phyloP scores from a whole-genome alignment of 2,888 invertebrate genomes.

The Nomada ruficornis region DNA sequence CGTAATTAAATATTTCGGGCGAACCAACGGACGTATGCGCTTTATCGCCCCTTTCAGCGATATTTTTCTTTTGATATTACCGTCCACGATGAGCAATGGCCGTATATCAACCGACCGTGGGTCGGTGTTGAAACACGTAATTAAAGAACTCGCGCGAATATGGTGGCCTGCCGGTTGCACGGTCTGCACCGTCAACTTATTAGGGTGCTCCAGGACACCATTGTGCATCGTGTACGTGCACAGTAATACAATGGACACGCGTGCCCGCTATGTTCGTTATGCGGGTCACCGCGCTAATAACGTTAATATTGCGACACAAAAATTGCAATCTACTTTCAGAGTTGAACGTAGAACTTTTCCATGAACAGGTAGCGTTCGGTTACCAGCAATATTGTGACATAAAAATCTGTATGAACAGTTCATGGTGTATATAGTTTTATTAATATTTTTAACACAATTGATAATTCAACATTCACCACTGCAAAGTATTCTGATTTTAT shows the following conservation, averaged over 20 bases:
- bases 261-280: slow-evolving; percentile 52
- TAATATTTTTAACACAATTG: too few relatives aligned
- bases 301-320: slow-evolving; percentile 55
- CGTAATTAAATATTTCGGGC: slow-evolving; percentile 61
- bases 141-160: slow-evolving; percentile 74
- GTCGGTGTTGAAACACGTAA: slow-evolving; percentile 70
- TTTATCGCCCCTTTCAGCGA: slow-evolving; percentile 63
- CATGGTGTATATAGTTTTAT: too few relatives aligned
- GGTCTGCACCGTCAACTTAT: slow-evolving; percentile 59
- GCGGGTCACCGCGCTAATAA: slow-evolving; percentile 62
- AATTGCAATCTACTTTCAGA: slow-evolving; percentile 22
- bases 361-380: not conserved
- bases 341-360: not conserved
- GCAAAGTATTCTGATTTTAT: too few relatives aligned
- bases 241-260: slow-evolving; percentile 57
- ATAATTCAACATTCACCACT: too few relatives aligned
- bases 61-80: slow-evolving; percentile 64
- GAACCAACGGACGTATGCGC: slow-evolving; percentile 59
- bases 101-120: slow-evolving; percentile 68
- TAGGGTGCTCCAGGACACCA: slow-evolving; percentile 58
- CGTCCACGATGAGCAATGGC: slow-evolving; percentile 3
- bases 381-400: too few relatives aligned
- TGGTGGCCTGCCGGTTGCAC: slow-evolving; percentile 66
- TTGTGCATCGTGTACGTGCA: slow-evolving; percentile 58
- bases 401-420: too few relatives aligned